These are phyloP conservation scores for Parnassius apollo DNA, from an alignment of 2,888 invertebrate species.

Conservation along the genomic window DNA sequence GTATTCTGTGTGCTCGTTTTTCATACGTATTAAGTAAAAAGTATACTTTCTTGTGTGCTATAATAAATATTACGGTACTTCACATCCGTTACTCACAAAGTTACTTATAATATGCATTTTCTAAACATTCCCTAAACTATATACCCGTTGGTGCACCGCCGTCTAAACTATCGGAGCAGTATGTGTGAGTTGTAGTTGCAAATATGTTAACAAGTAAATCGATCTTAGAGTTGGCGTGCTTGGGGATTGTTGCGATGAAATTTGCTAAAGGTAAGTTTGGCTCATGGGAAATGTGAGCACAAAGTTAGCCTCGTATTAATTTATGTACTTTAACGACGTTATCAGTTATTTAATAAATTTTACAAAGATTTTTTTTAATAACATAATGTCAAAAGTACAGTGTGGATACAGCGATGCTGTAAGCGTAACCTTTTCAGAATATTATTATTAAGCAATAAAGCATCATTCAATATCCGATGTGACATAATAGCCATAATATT, in stretches of 20 bases:
- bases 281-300: constrained; percentile 35
- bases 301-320: constrained; percentile 39
- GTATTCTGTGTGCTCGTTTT: too few relatives aligned
- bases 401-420: too few relatives aligned
- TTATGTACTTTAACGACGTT: constrained; percentile 31
- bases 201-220: constrained; percentile 58
- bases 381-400: too few relatives aligned
- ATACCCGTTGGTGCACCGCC: constrained; percentile 27
- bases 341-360: constrained; percentile 17
- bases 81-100: not conserved
- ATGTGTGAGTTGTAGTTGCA: constrained; percentile 37
- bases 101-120: constrained; percentile 6
- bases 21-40: too few relatives aligned
- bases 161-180: constrained; percentile 32
- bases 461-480: too few relatives aligned
- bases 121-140: constrained; percentile 19
- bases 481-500: too few relatives aligned
- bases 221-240: constrained; percentile 46
- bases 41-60: too few relatives aligned
- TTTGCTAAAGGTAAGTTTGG: constrained; percentile 48
- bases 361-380: too few relatives aligned
- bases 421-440: too few relatives aligned
- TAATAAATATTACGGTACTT: not conserved
- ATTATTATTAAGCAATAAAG: too few relatives aligned
- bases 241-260: constrained; percentile 48